Conservation (phyloP, 2,797 vertebrate species). For the Pangasius sanitwongsei region DNA sequence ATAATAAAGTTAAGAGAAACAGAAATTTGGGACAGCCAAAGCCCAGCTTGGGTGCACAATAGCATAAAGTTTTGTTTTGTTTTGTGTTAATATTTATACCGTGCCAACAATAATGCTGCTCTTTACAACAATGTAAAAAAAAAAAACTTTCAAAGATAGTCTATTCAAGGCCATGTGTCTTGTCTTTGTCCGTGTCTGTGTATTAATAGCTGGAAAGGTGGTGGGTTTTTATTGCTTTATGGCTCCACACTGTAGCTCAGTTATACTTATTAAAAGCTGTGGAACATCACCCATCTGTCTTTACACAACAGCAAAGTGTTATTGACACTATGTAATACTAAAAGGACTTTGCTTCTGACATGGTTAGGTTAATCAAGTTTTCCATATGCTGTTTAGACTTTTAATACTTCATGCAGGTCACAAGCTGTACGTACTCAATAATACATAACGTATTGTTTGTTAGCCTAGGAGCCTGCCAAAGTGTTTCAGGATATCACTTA, state of each 20-base stretch:
- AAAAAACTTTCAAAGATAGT: background rate
- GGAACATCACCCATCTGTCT: conserved; percentile 3
- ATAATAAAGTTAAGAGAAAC: background rate
- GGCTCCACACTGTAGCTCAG: background rate
- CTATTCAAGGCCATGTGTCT: background rate
- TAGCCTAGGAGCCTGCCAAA: background rate
- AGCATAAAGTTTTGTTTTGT: background rate
- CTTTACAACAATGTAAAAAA: background rate
- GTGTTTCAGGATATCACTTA: background rate
- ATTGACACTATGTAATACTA: background rate
- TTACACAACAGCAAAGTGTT: background rate
- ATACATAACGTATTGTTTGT: background rate
- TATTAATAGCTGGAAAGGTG: background rate
- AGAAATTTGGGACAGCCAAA: background rate
- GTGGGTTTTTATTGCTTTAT: conserved; percentile 1
- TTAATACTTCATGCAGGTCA: background rate
- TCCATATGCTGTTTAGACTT: conserved; percentile 1
- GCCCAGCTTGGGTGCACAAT: background rate
- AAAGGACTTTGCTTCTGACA: background rate
- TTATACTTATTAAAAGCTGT: background rate
- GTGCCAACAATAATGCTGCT: background rate
- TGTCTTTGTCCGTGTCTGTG: background rate
- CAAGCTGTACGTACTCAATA: background rate
- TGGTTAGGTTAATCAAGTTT: background rate
- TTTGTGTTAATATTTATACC: background rate